phyloP scores from a whole-genome alignment of 2,888 invertebrate genomes.

The Pseudococcus longispinus region DNA sequence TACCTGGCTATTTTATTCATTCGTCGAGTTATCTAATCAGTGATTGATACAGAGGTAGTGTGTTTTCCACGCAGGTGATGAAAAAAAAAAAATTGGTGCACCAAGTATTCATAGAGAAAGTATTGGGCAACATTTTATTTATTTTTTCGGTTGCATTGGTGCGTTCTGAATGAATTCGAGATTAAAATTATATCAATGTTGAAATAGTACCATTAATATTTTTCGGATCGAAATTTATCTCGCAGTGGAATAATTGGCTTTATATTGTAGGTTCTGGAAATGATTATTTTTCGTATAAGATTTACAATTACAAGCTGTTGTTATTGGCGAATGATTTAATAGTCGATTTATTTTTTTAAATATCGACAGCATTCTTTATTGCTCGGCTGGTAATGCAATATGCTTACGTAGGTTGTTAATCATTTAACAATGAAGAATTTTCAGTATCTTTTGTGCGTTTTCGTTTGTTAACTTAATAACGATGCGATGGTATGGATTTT shows the following conservation, averaged over 20 bases:
- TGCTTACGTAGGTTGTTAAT: not conserved
- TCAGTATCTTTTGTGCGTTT: not conserved
- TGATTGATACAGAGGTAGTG: not conserved
- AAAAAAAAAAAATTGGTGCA: not conserved
- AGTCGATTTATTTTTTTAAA: slow-evolving; percentile 11
- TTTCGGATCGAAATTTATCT: not conserved
- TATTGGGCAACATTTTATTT: not conserved
- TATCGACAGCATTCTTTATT: not conserved
- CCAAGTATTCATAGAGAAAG: not conserved
- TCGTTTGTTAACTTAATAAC: not conserved
- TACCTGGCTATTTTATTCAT: not conserved
- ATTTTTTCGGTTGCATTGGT: not conserved
- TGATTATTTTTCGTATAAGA: not conserved
- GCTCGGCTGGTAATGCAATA: not conserved
- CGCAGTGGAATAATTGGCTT: not conserved
- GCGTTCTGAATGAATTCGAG: not conserved
- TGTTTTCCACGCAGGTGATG: not conserved
- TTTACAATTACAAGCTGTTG: not conserved
- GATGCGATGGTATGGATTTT: not conserved
- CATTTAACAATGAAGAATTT: not conserved
- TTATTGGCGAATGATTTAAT: not conserved
- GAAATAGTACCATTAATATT: not conserved
- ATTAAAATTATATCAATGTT: not conserved
- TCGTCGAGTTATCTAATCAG: slow-evolving; percentile 10
- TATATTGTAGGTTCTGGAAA: not conserved